Base-by-base conservation (phyloP, 2,888 invertebrate species). In the Alloplasta piceator region DNA sequence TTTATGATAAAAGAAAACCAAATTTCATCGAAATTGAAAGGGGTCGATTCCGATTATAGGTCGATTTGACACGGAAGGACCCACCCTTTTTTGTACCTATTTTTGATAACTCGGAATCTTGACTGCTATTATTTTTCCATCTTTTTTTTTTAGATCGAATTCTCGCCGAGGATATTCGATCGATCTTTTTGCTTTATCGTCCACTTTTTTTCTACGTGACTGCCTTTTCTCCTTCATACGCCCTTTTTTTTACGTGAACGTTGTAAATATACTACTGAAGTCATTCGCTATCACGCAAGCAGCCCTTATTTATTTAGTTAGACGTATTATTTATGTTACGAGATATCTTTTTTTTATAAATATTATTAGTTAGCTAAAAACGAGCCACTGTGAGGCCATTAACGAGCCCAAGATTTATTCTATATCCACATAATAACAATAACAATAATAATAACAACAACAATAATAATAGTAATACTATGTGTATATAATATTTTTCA, bases 231-330 rank as follows among this genome's bases (percentile, higher is more conserved):
- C 76, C 52, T 68, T 60, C 63, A 71, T 58, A 50, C 56, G 3
- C 3, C 26, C 26, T 70, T 60, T 73, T 63, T 81, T 76, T 66
- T 85, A 80, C 82, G 82, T 86, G 85, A 78, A 84, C 85, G 83
- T 84, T 84, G 86, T 78, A 82, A 80, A 82, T 83, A 82, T 80
- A 74, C 26, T 74, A 73, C 66, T 64, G 76, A 78, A 74, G 75
- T 83, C 60, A 80, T 76, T 72, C 80, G 80, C 72, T 72, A 52
- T 72, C 71, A 50, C 75, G 61, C 67, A 48, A 77, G 70, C 71
- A 75, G 72, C 75, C 80, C 82, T 87, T 89, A 89, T 89, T 89
- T 89, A 89, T 89, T 87, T 87, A 88, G 84, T 82, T 88, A 88
- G 85, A 80, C 66, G 73, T 84, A 86, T 84, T 89, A 89, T 89